Base-by-base conservation (phyloP, 2,888 invertebrate species). In the Diadromus collaris region DNA sequence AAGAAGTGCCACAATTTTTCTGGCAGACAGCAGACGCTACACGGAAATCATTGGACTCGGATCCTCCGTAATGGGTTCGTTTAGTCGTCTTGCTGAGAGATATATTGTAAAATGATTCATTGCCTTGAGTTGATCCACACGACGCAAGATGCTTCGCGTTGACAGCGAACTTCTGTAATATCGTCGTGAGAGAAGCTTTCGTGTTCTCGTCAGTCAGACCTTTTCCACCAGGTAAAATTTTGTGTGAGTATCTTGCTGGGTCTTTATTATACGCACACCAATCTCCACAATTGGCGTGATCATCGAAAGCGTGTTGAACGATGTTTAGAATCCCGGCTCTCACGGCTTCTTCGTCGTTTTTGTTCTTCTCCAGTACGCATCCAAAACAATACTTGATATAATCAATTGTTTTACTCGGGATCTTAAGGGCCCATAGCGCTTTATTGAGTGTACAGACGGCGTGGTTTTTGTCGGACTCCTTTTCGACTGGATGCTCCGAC, bases 311-410 rank as follows among this genome's bases (percentile, higher is more conserved):
- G 77, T 85, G 83, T 48, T 79, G 72, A 13, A 83, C 79, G 10
- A 84, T 80, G 58, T 78, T 80, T 32, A 32, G 32, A 32, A 32
- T 6, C 32, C 32, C 32, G 34, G 34, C 34, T 34, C 34, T 9
- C 9, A 6, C 32, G 4, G 32, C 56, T 27, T 29, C 56, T 13
- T 29, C 7, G n/a, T 56, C 54, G 54, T 54, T 54, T 54, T 24
- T 54, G 54, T 82, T 75, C 80, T 79, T 27, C 32, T 51, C 64
- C 60, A 78, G 70, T 61, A 46, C 60, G 46, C 61, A 79, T 10
- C 41, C 44, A 64, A 84, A 82, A 72, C 82, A 81, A 69, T 78
- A 82, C 44, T 84, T 81, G 19, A 84, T 54, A 75, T 84, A 82
- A 24, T 79, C 60, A n/a, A 79, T 77, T 7, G 72, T 46, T 34